Evolutionary conservation across 2,888 invertebrate species (phyloP).

Genomic region (Diarsia mendica): DNA sequence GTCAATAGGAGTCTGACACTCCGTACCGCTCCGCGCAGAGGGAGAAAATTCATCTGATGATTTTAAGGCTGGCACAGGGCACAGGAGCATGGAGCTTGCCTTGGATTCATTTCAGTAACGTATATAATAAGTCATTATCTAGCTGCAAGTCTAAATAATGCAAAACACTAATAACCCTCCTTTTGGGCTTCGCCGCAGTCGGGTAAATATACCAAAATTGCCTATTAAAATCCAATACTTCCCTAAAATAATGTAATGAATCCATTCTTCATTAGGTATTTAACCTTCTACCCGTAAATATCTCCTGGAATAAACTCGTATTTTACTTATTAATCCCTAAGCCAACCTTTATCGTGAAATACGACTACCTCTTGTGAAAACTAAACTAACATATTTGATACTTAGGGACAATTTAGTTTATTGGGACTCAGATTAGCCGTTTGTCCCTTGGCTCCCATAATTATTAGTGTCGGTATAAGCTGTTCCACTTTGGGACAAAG

Average conservation of each 20-base stretch:
- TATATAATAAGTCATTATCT: too few species aligned
- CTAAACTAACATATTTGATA: slow-evolving; percentile 56
- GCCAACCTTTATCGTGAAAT: slow-evolving; percentile 48
- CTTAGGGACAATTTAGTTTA: slow-evolving; percentile 44
- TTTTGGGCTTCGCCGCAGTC: too few species aligned
- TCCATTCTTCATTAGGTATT: slow-evolving; percentile 1
- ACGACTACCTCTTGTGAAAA: slow-evolving; percentile 44
- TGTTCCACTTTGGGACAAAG: background rate
- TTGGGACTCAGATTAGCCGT: slow-evolving; percentile 21
- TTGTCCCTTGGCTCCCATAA: background rate
- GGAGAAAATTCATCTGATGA: too few species aligned
- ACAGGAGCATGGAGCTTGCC: too few species aligned
- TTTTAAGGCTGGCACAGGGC: too few species aligned
- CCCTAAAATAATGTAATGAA: slow-evolving; percentile 4
- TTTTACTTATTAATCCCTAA: slow-evolving; percentile 55
- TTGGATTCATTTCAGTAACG: too few species aligned
- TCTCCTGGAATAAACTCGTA: slow-evolving; percentile 47
- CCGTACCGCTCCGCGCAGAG: too few species aligned
- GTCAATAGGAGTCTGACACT: too few species aligned
- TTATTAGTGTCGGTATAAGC: slow-evolving; percentile 10
- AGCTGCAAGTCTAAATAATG: too few species aligned
- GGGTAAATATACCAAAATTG: background rate
- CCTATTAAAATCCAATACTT: background rate
- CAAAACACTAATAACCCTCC: too few species aligned
- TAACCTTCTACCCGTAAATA: slow-evolving; percentile 19